These are phyloP conservation scores for Clarias gariepinus DNA, from an alignment of 2,113 vertebrate species.

Conservation along the genomic window DNA sequence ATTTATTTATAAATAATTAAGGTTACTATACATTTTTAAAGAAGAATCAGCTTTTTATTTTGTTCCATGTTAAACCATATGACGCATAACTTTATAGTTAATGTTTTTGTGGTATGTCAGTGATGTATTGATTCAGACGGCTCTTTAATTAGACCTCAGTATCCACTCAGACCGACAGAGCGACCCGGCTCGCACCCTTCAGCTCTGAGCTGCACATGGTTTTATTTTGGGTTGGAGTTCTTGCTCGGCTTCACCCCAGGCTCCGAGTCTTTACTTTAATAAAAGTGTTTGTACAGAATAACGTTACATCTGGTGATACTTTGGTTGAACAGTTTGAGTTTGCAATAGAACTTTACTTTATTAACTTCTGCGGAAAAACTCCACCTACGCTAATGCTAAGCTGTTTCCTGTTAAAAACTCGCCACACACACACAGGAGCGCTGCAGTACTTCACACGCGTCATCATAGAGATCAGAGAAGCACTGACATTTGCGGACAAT, in stretches of 20 bases:
- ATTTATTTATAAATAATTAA: background rate
- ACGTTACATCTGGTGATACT: background rate
- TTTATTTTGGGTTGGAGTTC: background rate
- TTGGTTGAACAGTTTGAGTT: background rate
- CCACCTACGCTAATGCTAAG: background rate
- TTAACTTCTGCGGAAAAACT: background rate
- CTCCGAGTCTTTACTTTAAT: background rate
- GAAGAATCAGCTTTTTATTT: background rate
- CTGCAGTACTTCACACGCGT: background rate
- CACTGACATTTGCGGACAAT: background rate
- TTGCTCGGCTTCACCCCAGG: background rate
- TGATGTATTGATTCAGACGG: background rate
- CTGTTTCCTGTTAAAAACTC: slow-evolving; percentile 13
- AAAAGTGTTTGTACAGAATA: background rate
- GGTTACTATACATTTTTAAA: background rate
- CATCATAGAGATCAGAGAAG: background rate
- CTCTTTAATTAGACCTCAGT: background rate
- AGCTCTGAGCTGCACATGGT: background rate
- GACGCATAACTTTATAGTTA: background rate
- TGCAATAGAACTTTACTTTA: background rate
- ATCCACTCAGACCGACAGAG: background rate
- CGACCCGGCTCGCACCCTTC: background rate
- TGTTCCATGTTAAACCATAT: background rate
- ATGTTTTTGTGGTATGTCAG: background rate
- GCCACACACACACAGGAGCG: background rate